A percentile compares a stretch with the other conserved stretches of the same genome.
phyloP scores from a whole-genome alignment of 2,113 vertebrate species.

The Nicator chloris region DNA sequence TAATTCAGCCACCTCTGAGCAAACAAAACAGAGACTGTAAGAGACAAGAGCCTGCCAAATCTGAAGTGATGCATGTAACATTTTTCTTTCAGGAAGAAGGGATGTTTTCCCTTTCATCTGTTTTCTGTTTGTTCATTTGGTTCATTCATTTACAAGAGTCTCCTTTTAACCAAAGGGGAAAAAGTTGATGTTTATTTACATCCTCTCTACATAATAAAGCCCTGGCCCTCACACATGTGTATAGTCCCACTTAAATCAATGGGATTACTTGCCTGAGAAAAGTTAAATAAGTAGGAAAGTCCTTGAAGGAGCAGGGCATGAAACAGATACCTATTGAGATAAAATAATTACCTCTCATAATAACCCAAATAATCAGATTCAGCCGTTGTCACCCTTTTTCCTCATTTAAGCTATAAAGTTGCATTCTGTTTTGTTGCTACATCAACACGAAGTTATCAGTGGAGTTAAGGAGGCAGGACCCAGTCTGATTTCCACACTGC shows the following conservation, averaged over 20 bases:
- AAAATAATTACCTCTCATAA: neutral
- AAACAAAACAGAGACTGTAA: constrained; percentile 52
- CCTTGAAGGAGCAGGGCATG: neutral
- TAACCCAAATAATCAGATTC: neutral
- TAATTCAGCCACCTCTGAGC: constrained; percentile 57
- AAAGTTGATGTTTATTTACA: constrained; percentile 22
- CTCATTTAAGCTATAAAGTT: neutral
- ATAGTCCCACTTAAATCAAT: neutral
- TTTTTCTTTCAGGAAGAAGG: constrained; percentile 26
- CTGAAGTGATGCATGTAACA: constrained; percentile 54
- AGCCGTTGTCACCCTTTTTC: neutral
- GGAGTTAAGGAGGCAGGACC: constrained; percentile 5
- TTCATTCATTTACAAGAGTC: constrained; percentile 12
- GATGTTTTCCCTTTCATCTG: constrained; percentile 23
- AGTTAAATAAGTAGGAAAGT: neutral
- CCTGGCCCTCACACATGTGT: neutral
- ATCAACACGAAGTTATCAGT: neutral
- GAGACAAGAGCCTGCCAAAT: constrained; percentile 59
- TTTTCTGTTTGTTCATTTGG: constrained; percentile 16
- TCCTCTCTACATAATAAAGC: neutral
- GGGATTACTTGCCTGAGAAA: neutral
- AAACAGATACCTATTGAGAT: neutral
- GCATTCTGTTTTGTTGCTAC: neutral
- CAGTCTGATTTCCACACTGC: neutral
- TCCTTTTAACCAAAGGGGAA: neutral